Evolutionary conservation across 2,888 invertebrate species (phyloP), one percentile per base, ranked within the genome.

Genomic region (Arge pagana): DNA sequence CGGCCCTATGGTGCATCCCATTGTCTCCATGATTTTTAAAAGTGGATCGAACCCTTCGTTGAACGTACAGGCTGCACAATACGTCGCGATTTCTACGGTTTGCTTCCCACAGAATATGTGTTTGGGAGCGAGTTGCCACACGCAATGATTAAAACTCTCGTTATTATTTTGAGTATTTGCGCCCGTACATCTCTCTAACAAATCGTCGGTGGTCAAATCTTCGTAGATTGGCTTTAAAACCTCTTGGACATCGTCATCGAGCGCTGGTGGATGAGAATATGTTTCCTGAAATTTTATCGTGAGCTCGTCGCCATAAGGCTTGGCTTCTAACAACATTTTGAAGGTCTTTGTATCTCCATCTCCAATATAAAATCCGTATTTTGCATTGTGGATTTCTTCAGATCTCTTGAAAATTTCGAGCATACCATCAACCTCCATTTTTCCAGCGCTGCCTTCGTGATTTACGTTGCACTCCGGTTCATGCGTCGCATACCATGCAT

Each of bases 381-480:
- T 37, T 13, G 37, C 37, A 13, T 37, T 18, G 37, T 37, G 37
- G 3, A 19, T 11, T 37, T 37, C 21, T 21, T 37, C 37, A 11
- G 37, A 37, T 37, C 37, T 37, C 21, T 37, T 37, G 37, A 37
- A 37, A 8, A 36, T 36, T 36, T 36, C 36, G 33, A 49, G 50
- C n/a, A 57, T 56, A 28, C 57, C 53, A 41, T 56, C 55, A 6
- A 60, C 57, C 36, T 60, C 59, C 61, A 62, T 61, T 49, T 60
- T 58, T 49, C 57, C 55, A 13, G 59, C 55, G 35, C 55, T 56
- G 41, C 61, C 59, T 39, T 59, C 54, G 40, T 62, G 62, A 54
- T 64, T 62, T 4, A 49, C 54, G 30, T 51, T 41, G 50, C 62
- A 60, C 7, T 61, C 50, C 10, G 33, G 15, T 53, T 55, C 52